phyloP scores from a whole-genome alignment of 30 jellyfish, hydroid and myxozoan species.

The Turritopsis dohrnii region DNA sequence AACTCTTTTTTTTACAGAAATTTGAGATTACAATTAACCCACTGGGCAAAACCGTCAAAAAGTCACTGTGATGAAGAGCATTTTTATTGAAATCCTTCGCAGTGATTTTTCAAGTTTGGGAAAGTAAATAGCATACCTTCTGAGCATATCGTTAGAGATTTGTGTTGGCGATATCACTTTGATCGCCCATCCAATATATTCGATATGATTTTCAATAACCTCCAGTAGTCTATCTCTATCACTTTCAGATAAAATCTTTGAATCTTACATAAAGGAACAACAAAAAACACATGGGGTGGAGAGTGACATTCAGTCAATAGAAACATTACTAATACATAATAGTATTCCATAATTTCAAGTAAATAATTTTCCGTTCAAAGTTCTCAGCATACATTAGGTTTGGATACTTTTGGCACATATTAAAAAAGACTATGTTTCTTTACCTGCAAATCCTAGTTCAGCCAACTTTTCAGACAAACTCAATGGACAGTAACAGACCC shows the following conservation, averaged over 20 bases:
- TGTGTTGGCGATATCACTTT: constrained; percentile 79
- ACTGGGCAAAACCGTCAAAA: background rate
- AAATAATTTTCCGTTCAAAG: background rate
- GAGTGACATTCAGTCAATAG: background rate
- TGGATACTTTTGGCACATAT: background rate
- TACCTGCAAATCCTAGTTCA: constrained; percentile 94
- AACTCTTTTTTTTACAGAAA: too few species aligned
- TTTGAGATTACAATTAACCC: background rate
- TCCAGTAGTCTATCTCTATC: constrained; percentile 59
- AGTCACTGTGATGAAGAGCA: too few species aligned
- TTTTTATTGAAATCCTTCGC: too few species aligned
- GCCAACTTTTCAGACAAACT: constrained; percentile 61
- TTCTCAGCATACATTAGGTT: background rate
- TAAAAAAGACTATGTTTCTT: background rate
- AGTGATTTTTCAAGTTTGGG: too few species aligned
- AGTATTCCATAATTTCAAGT: too few species aligned
- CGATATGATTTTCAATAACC: constrained; percentile 49
- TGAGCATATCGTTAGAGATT: constrained; percentile 73
- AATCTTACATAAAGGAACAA: constrained; percentile 35
- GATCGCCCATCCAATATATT: constrained; percentile 78
- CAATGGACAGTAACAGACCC: constrained; percentile 90
- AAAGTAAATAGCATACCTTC: constrained; percentile 43
- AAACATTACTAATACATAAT: too few species aligned
- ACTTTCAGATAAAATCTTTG: constrained; percentile 72
- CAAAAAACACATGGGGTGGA: too few species aligned